Evolutionary conservation across 2,113 vertebrate genomes (phyloP).

Genomic region (Periophthalmodon schlosseri): DNA sequence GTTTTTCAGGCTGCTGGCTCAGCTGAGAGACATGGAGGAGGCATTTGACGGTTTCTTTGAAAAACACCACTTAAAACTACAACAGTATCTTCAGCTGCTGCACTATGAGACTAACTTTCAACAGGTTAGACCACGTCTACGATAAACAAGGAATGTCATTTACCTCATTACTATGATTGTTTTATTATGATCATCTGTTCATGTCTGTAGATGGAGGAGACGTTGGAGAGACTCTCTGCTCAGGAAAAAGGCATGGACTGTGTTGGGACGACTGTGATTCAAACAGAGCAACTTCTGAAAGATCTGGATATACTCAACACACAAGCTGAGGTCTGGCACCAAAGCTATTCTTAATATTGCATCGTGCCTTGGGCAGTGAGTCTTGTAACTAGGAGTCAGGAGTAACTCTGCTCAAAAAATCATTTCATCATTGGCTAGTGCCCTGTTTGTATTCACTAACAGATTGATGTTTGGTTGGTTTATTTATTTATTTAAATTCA

Average conservation of each 20-base stretch:
- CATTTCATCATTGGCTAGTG: too few relatives aligned
- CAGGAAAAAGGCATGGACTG: constrained; percentile 82
- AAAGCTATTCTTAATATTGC: too few relatives aligned
- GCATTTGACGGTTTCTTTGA: constrained; percentile 99
- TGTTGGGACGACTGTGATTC: constrained; percentile 78
- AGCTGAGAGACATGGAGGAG: constrained; percentile 93
- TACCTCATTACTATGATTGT: constrained; percentile 11
- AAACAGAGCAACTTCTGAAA: constrained; percentile 85
- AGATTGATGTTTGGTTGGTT: too few relatives aligned
- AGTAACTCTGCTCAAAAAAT: too few relatives aligned
- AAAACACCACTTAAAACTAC: constrained; percentile 95
- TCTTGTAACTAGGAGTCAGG: too few relatives aligned
- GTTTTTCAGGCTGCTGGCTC: constrained; percentile 84
- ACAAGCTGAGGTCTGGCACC: constrained; percentile 80
- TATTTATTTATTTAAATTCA: neutral
- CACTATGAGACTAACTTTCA: constrained; percentile 91
- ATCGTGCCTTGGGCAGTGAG: too few relatives aligned
- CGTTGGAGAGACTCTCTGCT: constrained; percentile 78
- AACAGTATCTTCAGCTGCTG: constrained; percentile 91
- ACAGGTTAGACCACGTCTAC: constrained; percentile 78
- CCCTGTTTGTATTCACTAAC: too few relatives aligned
- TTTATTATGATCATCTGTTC: constrained; percentile 5
- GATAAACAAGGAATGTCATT: neutral
- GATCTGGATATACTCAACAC: constrained; percentile 83
- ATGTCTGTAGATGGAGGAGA: constrained; percentile 80